Base-by-base conservation (phyloP, 2,888 invertebrate species). In the Meiosimyza decipiens region DNA sequence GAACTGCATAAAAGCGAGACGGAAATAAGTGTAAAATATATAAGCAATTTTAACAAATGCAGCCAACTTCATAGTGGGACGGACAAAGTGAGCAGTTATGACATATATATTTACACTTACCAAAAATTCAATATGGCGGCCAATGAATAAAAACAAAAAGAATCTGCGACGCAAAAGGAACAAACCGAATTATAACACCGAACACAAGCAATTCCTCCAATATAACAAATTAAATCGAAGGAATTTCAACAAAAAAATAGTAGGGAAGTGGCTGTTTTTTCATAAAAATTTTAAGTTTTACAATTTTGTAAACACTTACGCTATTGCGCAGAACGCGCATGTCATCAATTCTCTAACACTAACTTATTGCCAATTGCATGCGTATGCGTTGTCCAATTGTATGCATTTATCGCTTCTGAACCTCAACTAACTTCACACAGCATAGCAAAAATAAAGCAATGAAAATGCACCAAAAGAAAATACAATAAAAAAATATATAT, bases 21-120 rank as follows among this genome's bases (percentile, higher is more conserved):
- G 65, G 7, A 3, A 47, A 75, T 75, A 73, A 60, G 79, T 77
- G 80, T 81, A 71, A 77, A 75, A 69, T 47, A 77, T 75, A 72
- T 49, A 22, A 47, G 33, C 22, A 64, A 16, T 50, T 51, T 51
- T 16, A 2, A 65, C 22, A 70, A 73, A 65, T 28, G 77, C 78
- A 73, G 62, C 82, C 76, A 82, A 82, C 82, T 82, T 82, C 76
- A 76, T n/a, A 72, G 18, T 40, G 67, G 76, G 81, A 79, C 73
- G 73, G 59, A 69, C 57, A 62, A 57, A 33, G 59, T 66, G 59
- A 49, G 18, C 63, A 50, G 50, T 22, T 11, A 9, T 52, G 18
- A 2, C 59, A 50, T 22, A 40, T 12, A 72, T 28, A 28, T 28
- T 74, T 55, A 50, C 54, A 6, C 67, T 62, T 15, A 70, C n/a